phyloP scores from a whole-genome alignment of 2,888 invertebrate genomes.

The Phalangium opilio region DNA sequence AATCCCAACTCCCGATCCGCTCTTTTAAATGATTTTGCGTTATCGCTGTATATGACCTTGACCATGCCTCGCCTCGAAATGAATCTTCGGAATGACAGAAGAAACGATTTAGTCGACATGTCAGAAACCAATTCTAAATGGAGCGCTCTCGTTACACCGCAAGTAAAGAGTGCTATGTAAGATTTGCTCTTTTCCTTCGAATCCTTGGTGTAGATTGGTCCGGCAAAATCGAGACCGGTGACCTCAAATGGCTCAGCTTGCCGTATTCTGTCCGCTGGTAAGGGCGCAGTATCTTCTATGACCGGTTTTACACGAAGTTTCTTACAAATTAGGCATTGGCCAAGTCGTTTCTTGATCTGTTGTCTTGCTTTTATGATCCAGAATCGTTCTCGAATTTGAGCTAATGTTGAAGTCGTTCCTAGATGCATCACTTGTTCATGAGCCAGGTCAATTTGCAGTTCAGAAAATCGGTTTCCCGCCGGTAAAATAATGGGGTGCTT shows the following conservation, averaged over 20 bases:
- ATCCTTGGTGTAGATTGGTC: neutral
- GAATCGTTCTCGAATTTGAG: neutral
- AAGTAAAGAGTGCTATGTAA: neutral
- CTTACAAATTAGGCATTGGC: neutral
- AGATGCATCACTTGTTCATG: too few relatives aligned
- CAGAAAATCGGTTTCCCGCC: too few relatives aligned
- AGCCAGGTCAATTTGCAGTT: too few relatives aligned
- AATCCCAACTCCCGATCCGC: neutral
- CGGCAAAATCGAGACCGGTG: neutral
- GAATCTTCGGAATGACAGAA: neutral
- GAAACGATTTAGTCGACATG: neutral
- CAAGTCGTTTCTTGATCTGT: neutral
- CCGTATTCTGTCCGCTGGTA: neutral
- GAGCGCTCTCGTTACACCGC: neutral
- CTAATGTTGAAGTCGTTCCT: neutral
- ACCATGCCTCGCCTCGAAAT: neutral
- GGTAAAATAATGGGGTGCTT: too few relatives aligned
- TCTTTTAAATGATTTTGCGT: neutral
- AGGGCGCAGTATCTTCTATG: neutral
- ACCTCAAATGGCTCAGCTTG: too few relatives aligned
- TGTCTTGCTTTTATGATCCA: neutral
- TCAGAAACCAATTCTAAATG: neutral
- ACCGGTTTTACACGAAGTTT: neutral
- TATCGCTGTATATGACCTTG: neutral
- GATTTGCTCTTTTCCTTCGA: neutral